phyloP scores from a whole-genome alignment of 1,140 invertebrate species.

The Neodiprion virginianus region DNA sequence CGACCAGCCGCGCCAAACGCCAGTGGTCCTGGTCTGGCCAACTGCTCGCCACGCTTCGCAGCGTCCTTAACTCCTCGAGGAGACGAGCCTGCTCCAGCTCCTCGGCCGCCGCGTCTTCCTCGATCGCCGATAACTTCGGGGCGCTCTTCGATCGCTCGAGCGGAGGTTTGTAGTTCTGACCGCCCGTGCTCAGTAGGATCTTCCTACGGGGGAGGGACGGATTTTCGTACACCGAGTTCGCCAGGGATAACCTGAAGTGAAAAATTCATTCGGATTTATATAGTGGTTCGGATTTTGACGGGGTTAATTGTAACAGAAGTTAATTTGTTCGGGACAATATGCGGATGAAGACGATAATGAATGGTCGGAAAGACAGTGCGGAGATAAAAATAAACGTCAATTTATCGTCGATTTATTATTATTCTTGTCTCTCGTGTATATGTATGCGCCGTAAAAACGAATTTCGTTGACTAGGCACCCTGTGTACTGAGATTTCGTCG shows the following conservation, averaged over 20 bases:
- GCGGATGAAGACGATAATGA: no score
- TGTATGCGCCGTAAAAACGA: no score
- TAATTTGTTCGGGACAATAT: no score
- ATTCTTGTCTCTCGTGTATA: no score
- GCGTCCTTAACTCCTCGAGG: constrained; percentile 52
- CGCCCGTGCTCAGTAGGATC: constrained; percentile 79
- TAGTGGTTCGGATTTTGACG: no score
- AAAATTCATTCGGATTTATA: neutral
- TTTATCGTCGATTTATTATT: no score
- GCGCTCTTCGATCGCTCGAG: constrained; percentile 94
- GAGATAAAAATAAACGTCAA: no score
- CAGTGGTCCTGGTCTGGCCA: constrained; percentile 58
- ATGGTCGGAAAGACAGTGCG: no score
- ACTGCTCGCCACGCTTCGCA: constrained; percentile 53
- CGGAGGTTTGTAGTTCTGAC: constrained; percentile 87
- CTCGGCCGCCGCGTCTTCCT: constrained; percentile 88
- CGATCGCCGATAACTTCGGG: constrained; percentile 92
- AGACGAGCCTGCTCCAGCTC: constrained; percentile 69
- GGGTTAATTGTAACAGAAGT: no score
- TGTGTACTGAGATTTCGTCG: no score
- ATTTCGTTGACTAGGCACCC: no score
- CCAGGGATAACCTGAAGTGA: constrained; percentile 74
- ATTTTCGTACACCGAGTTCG: constrained; percentile 86
- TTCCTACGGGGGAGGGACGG: constrained; percentile 81
- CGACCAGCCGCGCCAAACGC: constrained; percentile 54